Base-by-base conservation (phyloP, 2,113 vertebrate species). In the Anolis sagrei region DNA sequence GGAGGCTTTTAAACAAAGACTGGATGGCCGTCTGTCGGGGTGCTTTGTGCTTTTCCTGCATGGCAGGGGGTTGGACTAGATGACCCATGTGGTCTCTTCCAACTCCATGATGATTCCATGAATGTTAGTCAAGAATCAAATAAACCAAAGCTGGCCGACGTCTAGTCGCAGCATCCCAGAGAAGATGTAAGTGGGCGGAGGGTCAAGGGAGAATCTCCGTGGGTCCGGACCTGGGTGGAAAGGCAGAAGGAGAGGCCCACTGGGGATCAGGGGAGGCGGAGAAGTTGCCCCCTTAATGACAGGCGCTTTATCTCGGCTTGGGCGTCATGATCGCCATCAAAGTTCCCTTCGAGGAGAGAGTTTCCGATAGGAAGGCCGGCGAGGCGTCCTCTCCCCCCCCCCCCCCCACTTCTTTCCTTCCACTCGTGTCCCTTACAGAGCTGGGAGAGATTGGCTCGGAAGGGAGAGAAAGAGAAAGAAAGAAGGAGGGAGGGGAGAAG, bases 251-350 rank as follows among this genome's bases (percentile, higher is more conserved):
- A 14, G 11, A 14, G 54, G 54, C 54, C 54, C 54, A 51, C 54
- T 13, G 18, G 54, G 18, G 54, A 10, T 58, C 14, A 10, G 10
- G 14, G 7, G 36, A 64, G 18, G 27, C 3, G 48, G n/a, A 7
- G 88, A 83, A 4, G 62, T 11, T 74, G 19, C 89, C 89, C 82
- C 90, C 51, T 85, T 91, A 90, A 90, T 89, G 90, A 87, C 93
- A 85, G 91, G 95, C 95, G 95, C 96, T 96, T 95, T 95, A 95
- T 96, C 94, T 95, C 94, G 93, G 85, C 95, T 94, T 95, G 94
- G 92, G 95, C 96, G 92, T 96, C 95, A 93, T 95, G 94, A 96
- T 95, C 93, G 90, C 92, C 92, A 92, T 95, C 95, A 94, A 95
- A 96, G 93, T 95, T 96, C 91, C 94, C 93, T 74, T 90, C 92